phyloP scores from a whole-genome alignment of 2,113 vertebrate genomes.

The human region GRCh38 chr3:154064501-154065000 shows the following conservation, averaged over 20 bases:
- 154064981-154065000: conserved; percentile 15
- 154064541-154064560: background rate
- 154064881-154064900: background rate
- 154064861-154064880: background rate
- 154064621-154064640: background rate
- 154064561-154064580: background rate
- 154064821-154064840: background rate
- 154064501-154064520: background rate
- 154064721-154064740: background rate
- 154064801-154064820: background rate
- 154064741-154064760: background rate
- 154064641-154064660: background rate
- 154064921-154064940: background rate
- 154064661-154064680: background rate
- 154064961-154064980: conserved; percentile 1
- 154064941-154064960: background rate
- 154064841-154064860: background rate
- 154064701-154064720: background rate
- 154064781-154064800: background rate
- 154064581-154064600: background rate
- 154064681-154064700: background rate
- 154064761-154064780: background rate
- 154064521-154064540: background rate
- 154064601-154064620: background rate
- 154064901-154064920: background rate